phyloP scores from a whole-genome alignment of 2,113 vertebrate species.

The Pelmatolapia mariae region DNA sequence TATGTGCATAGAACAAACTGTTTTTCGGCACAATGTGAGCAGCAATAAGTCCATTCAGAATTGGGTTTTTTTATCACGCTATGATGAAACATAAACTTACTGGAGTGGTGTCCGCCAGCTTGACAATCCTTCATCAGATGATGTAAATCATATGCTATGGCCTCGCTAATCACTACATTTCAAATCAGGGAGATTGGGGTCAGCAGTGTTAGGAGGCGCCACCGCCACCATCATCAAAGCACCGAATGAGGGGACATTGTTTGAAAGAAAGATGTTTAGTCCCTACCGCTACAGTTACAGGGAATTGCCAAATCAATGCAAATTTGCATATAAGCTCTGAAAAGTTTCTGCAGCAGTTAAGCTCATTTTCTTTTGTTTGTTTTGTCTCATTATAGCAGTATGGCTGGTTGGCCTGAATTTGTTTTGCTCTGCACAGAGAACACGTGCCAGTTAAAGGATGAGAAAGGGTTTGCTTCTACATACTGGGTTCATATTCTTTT shows the following conservation, averaged over 20 bases:
- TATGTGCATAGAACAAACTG: background rate
- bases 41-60: background rate
- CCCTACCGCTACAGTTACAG: background rate
- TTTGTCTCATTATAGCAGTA: background rate
- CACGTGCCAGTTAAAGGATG: background rate
- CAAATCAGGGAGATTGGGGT: background rate
- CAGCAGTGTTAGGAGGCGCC: background rate
- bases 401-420: background rate
- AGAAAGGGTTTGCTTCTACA: background rate
- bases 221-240: fast-evolving
- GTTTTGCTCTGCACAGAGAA: background rate
- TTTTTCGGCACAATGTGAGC: background rate
- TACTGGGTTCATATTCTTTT: background rate
- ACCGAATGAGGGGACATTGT: background rate
- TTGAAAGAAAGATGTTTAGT: background rate
- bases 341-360: background rate
- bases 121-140: background rate
- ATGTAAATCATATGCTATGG: background rate
- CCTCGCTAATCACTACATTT: background rate
- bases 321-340: background rate
- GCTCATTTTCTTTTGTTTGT: background rate
- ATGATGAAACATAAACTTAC: background rate
- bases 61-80: background rate
- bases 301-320: background rate
- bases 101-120: background rate